Conservation (phyloP, 2,888 invertebrate genomes). For the Orgyia antiqua region DNA sequence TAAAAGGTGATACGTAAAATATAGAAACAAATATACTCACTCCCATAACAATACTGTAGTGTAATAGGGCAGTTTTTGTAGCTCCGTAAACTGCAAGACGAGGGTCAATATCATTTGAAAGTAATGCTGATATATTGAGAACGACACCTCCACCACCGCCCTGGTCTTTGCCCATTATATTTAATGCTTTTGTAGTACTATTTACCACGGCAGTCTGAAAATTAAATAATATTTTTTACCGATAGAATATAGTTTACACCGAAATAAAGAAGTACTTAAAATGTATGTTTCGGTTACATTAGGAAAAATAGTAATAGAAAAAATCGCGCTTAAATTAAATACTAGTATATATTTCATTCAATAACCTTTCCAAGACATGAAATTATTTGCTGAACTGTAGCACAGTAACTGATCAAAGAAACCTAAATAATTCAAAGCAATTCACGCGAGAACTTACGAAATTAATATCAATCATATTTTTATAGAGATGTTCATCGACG, state of each 20-base stretch:
- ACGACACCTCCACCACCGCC: constrained; percentile 53
- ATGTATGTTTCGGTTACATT: too few relatives aligned
- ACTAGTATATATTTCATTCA: too few relatives aligned
- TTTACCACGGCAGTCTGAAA: constrained; percentile 58
- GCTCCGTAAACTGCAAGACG: constrained; percentile 58
- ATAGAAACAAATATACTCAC: too few relatives aligned
- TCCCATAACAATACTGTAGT: constrained; percentile 58
- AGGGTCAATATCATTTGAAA: constrained; percentile 43
- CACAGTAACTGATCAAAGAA: too few relatives aligned
- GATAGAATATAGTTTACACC: too few relatives aligned
- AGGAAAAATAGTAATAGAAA: too few relatives aligned
- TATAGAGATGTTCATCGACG: constrained; percentile 33
- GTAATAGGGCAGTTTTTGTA: constrained; percentile 61
- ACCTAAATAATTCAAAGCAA: too few relatives aligned
- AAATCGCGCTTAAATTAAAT: too few relatives aligned
- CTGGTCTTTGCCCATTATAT: constrained; percentile 49
- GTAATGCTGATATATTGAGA: constrained; percentile 56
- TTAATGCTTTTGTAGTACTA: constrained; percentile 55
- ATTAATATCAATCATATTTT: constrained; percentile 57
- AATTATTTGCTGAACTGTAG: too few relatives aligned
- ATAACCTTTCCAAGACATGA: too few relatives aligned
- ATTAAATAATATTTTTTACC: not conserved
- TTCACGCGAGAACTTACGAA: constrained; percentile 59
- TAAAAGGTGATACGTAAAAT: too few relatives aligned
- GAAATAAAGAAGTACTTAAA: too few relatives aligned